Base-by-base conservation (phyloP, 2,113 vertebrate genomes). In the Bucco capensis region DNA sequence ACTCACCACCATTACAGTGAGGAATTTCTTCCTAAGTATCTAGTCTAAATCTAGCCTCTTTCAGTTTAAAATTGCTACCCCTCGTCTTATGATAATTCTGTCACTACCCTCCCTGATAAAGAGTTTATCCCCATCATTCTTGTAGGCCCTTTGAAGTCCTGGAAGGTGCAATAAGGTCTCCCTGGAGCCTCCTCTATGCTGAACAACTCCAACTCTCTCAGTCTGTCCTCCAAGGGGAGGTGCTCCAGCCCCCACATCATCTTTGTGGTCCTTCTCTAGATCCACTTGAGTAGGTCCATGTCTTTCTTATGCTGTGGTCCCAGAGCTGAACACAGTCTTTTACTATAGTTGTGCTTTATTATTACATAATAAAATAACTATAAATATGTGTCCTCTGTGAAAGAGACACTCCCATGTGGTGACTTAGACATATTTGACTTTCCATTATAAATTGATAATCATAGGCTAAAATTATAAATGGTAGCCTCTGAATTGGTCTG, bases 381-480 rank as follows among this genome's bases (percentile, higher is more conserved):
- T 33, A 19, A 79, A 87, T 83, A 76, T 57, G 7, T 65, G 17
- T 77, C 57, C 33, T 92, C 18, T 78, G 42, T 90, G 66, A 92
- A 91, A 82, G 72, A 79, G 50, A 87, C 70, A 76, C 22, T 89
- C 49, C 46, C 71, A 44, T 67, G 61, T 60, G 65, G 80, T 77
- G 71, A 57, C 22, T 70, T 53, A 73, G 38, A 70, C 54, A 69
- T 87, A 66, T 33, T 91, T 92, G 25, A 50, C 38, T 85, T 76
- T 75, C 74, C 64, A 38, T 83, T 91, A 70, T 66, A 61, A 94
- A 92, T 73, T 82, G 23, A 38, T 92, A 94, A 73, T 83, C 85
- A 50, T 35, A 54, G 54, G 75, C 87, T 91, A 76, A 88, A 94
- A 87, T 50, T 35, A 12, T 87, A 66, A 87, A 61, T 62, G 19